phyloP scores from a whole-genome alignment of 2,113 vertebrate species.

The Hymenochirus boettgeri region DNA sequence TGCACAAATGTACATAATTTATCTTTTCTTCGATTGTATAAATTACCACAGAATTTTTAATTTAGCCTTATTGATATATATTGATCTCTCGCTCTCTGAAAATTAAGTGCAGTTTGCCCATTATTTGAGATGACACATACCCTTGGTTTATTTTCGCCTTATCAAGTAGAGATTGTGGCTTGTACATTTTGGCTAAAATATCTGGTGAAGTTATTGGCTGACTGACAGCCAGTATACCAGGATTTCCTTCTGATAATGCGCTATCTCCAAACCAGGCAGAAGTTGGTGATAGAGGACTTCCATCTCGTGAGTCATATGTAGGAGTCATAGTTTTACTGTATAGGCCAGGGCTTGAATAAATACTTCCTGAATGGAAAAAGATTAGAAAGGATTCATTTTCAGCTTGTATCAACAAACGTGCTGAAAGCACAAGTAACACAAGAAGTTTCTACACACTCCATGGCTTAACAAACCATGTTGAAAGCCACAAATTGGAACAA shows the following conservation, averaged over 20 bases:
- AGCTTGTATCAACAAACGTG: background rate
- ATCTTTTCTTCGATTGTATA: too few species aligned
- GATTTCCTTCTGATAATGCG: conserved; percentile 94
- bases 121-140: conserved; percentile 61
- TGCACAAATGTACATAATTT: too few species aligned
- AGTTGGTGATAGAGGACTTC: conserved; percentile 93
- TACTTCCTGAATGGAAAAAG: conserved; percentile 77
- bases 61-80: too few species aligned
- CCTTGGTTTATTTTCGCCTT: conserved; percentile 99
- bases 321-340: conserved; percentile 99
- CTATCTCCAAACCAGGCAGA: conserved; percentile 97
- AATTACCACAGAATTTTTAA: too few species aligned
- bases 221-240: conserved; percentile 93
- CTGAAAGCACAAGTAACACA: conserved; percentile 7
- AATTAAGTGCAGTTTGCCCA: too few species aligned
- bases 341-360: conserved; percentile 95
- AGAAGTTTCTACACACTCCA: conserved; percentile 44
- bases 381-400: background rate
- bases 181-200: conserved; percentile 91
- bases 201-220: conserved; percentile 93
- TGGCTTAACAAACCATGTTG: conserved; percentile 48
- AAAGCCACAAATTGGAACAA: conserved; percentile 43
- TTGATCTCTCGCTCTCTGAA: too few species aligned
- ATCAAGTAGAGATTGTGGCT: conserved; percentile 91
- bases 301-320: conserved; percentile 93